Evolutionary conservation across 2,888 invertebrate species (phyloP), one percentile per base, ranked within the genome.

Genomic region (Athripsodes cinereus): DNA sequence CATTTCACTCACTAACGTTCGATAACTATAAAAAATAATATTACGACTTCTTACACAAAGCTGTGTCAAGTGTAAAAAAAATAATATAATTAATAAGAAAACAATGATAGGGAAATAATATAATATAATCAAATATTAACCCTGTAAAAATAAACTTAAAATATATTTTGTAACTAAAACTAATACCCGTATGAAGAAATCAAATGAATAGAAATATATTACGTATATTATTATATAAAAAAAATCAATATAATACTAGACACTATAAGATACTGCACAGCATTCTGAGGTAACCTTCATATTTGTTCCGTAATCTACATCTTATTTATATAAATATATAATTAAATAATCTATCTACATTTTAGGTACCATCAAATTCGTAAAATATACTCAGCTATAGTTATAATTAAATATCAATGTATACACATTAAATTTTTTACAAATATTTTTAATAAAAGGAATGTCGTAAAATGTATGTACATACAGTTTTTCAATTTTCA

Each of bases 101-200:
- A 50, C 50, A 58, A 40, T 31, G 22, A 40, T 44, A 52, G 52
- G 19, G 48, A 16, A n/a, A 40, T 50, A 53, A n/a, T n/a, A n/a
- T n/a, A n/a, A n/a, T n/a, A n/a, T n/a, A n/a, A n/a, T n/a, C n/a
- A n/a, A 55, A 53, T 20, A 52, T 50, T 53, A 52, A 59, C 59
- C 62, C 56, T 61, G 61, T 52, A 20, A 55, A 19, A 40, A 59
- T 22, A 59, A 59, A 52, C 55, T 52, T 59, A 55, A 40, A 40
- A 50, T 52, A 56, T n/a, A 46, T 46, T 26, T 53, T 20, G 40
- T 57, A 58, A 58, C 21, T 57, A 60, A 77, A 78, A 79, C 78
- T 76, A 79, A 79, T 79, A 79, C 79, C 79, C 79, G 79, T 79
- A 79, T 70, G 75, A 74, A 72, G 73, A 56, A 74, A 78, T 78